Evolutionary conservation across 2,113 vertebrate genomes (phyloP).

Genomic region (Natator depressus): DNA sequence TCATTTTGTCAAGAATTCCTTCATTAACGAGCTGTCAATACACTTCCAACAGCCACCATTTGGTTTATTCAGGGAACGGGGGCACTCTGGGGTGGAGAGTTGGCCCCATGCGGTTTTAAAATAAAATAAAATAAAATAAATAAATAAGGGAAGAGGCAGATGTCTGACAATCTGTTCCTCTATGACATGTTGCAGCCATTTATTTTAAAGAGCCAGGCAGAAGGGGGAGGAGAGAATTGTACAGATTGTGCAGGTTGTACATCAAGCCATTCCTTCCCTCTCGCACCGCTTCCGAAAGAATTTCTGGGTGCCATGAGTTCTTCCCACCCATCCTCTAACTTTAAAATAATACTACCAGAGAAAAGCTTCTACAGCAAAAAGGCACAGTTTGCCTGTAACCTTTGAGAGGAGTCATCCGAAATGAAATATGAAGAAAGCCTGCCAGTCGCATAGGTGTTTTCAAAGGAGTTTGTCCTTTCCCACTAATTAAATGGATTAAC

Average conservation of each 20-base stretch:
- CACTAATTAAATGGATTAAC: conserved; percentile 71
- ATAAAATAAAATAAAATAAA: conserved; percentile 47
- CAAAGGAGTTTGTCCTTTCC: conserved; percentile 48
- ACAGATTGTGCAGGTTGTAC: not conserved
- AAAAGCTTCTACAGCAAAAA: conserved; percentile 20
- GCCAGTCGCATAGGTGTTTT: not conserved
- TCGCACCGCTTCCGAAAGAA: not conserved
- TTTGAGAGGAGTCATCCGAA: conserved; percentile 54
- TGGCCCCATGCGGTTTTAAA: conserved; percentile 68
- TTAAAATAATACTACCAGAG: not conserved
- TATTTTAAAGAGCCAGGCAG: conserved; percentile 39
- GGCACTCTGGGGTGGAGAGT: conserved; percentile 77
- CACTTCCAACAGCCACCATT: conserved; percentile 82
- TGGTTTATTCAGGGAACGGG: conserved; percentile 79
- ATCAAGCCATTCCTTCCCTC: not conserved
- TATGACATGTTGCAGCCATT: conserved; percentile 71
- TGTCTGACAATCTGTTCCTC: conserved; percentile 85
- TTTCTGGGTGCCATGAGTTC: not conserved
- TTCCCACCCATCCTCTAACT: not conserved
- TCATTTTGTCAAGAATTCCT: conserved; percentile 85
- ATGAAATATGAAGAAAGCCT: conserved; percentile 33
- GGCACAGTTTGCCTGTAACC: conserved; percentile 20
- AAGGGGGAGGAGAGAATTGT: conserved; percentile 32
- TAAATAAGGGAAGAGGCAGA: conserved; percentile 82
- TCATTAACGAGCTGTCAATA: conserved; percentile 87